Percentiles rank a stretch among this genome's conserved stretches.
These are phyloP conservation scores for Picathartes gymnocephalus DNA, from an alignment of 2,113 vertebrate genomes.

Conservation along the genomic window DNA sequence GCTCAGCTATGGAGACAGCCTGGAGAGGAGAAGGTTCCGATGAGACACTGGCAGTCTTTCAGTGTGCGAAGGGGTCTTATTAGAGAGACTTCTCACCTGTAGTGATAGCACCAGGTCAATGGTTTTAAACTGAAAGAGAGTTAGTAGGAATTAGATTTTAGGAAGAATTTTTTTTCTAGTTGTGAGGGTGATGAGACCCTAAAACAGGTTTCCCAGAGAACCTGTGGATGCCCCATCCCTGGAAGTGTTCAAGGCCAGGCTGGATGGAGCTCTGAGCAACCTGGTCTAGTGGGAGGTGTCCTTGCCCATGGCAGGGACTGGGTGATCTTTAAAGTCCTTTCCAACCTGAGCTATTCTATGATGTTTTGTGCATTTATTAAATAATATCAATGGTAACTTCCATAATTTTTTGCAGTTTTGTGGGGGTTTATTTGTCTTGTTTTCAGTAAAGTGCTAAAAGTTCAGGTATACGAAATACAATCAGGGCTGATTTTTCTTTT, in stretches of 20 bases:
- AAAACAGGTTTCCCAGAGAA: neutral
- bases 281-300: rapidly evolving
- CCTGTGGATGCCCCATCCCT: rapidly evolving
- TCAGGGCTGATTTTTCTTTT: neutral
- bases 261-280: neutral
- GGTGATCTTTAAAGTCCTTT: neutral
- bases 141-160: neutral
- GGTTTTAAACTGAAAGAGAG: neutral
- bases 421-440: neutral
- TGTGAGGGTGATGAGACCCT: neutral
- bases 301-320: neutral
- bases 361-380: neutral
- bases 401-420: neutral
- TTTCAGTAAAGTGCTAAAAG: neutral
- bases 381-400: neutral
- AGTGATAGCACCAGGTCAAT: neutral
- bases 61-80: rapidly evolving
- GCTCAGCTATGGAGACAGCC: neutral
- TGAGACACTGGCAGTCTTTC: neutral
- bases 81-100: neutral
- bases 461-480: neutral
- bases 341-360: neutral
- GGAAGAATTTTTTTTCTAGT: neutral
- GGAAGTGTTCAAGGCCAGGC: neutral
- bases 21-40: neutral